Evolutionary conservation across 2,888 invertebrate genomes (phyloP), one percentile per base, ranked within the genome.

Genomic region (Slavum lentiscoides): DNA sequence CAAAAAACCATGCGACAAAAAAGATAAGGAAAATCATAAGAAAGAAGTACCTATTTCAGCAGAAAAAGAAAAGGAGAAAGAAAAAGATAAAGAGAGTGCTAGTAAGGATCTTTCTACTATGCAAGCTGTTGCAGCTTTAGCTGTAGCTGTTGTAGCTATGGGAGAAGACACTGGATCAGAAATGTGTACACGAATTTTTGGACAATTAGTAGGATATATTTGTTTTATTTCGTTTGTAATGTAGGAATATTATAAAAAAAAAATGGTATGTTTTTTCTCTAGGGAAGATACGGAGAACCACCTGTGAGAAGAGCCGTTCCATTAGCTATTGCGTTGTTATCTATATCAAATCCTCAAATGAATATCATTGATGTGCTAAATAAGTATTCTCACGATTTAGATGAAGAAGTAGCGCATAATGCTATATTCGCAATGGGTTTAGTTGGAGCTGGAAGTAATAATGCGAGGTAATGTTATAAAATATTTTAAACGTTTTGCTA

Each of bases 361-460:
- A 94, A 95, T 84, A 97, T 99, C 84, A 90, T 99, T 82, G 99
- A 99, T 87, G 98, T 98, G 0, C 90, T 99, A 82, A 97, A 97
- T 88, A 99, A 99, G 89, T 99, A 97, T 88, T 98, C 98, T 2
- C 99, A 99, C 88, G 99, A 99, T 88, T 92, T 94, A 64, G 99
- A 99, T 87, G 91, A 95, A 43, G 98, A 99, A 87, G 98, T 99
- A 82, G 97, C 98, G 0, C 95, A 97, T 86, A 98, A 98, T 88
- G 96, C 99, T 74, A 98, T 99, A 85, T 96, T 99, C 86, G 96
- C 98, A 9, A 96, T 99, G 96, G 99, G 99, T 39, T 89, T 99
- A 59, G 96, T 97, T 39, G 96, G 96, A 61, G 96, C 96, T 83
- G 95, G 94, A 72, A 93, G 94, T 13, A 94, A 94, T 85, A 94